Conservation (phyloP, 2,797 vertebrate genomes). For the Passerculus sandwichensis region DNA sequence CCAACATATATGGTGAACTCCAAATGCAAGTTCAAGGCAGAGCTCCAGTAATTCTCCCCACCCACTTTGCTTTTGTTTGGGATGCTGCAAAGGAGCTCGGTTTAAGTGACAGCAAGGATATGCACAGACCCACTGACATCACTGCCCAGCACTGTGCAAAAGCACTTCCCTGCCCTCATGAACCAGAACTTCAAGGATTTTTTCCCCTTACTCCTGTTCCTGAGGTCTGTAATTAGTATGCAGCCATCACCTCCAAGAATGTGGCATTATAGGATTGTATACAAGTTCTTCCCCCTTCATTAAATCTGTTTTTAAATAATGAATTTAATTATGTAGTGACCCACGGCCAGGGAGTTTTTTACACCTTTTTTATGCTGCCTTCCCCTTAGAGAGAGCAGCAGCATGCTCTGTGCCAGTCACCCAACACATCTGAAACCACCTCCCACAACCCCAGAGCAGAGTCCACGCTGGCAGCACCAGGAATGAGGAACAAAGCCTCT, state of each 20-base stretch:
- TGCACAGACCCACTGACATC: background rate
- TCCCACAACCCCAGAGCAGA: background rate
- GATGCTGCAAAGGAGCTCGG: background rate
- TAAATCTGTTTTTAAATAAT: background rate
- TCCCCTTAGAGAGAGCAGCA: background rate
- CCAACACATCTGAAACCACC: background rate
- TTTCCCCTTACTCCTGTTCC: background rate
- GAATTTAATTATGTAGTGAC: background rate
- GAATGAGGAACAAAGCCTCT: background rate
- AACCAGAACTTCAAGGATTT: background rate
- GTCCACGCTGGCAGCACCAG: background rate
- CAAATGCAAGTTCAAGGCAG: background rate
- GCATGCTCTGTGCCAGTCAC: background rate
- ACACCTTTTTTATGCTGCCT: background rate
- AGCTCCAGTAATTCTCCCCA: background rate
- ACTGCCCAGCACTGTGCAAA: background rate
- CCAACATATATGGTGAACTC: slow-evolving; percentile 48
- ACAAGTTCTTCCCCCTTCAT: background rate
- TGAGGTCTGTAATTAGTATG: background rate
- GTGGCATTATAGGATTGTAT: accelerated
- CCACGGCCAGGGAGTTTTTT: background rate
- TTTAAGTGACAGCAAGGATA: background rate
- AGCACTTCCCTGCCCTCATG: background rate
- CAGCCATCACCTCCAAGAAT: background rate
- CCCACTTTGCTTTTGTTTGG: background rate